These are phyloP conservation scores for Chelonus formosanus DNA, from an alignment of 2,888 invertebrate genomes.

Conservation along the genomic window DNA sequence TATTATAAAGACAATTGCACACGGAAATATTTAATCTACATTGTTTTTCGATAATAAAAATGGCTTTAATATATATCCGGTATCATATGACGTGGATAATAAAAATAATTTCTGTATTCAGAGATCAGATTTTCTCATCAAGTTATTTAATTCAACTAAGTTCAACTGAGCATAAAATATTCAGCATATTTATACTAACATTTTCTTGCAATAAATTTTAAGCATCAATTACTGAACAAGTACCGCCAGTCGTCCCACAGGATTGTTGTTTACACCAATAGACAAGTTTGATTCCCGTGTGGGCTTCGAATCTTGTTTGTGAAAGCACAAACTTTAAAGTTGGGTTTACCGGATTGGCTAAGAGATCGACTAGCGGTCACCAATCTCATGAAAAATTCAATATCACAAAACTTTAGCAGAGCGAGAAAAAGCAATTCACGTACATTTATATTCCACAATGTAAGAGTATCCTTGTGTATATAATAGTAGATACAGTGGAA, in stretches of 20 bases:
- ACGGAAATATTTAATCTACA: too few species aligned
- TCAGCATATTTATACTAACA: not conserved
- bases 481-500: conserved; percentile 1
- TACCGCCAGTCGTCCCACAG: conserved; percentile 4
- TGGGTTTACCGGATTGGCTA: conserved; percentile 18
- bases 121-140: too few species aligned
- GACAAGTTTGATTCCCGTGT: conserved; percentile 45
- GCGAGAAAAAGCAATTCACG: conserved; percentile 28
- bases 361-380: conserved; percentile 32
- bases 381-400: conserved; percentile 50
- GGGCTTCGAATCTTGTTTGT: conserved; percentile 43
- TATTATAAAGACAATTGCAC: too few species aligned
- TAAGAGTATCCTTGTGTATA: not conserved
- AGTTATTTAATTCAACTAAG: too few species aligned
- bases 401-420: conserved; percentile 45
- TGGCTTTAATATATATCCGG: too few species aligned
- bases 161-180: not conserved
- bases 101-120: too few species aligned
- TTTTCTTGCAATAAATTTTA: conserved; percentile 2
- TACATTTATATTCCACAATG: conserved; percentile 8
- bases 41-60: too few species aligned
- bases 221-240: conserved; percentile 7
- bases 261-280: conserved; percentile 29
- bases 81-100: too few species aligned
- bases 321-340: conserved; percentile 52